A percentile compares a stretch with the other conserved stretches of the same genome.
Evolutionary conservation across 2,113 vertebrate genomes (phyloP).

Genomic region (Passer montanus): DNA sequence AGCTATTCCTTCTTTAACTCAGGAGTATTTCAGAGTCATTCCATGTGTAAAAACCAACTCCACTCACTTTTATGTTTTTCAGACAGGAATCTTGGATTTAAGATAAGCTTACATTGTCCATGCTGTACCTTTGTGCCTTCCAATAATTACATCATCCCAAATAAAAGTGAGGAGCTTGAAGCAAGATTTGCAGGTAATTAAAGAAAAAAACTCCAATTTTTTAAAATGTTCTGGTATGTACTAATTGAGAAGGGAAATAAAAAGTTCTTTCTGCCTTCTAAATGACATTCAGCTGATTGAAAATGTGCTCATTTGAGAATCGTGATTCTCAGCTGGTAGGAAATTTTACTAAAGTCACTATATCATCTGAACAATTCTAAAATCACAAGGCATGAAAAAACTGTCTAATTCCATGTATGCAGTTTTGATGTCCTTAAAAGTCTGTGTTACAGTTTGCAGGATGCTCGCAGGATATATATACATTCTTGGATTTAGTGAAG

Average conservation of each 20-base stretch:
- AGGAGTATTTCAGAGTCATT: not conserved
- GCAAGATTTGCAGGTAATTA: conserved; percentile 92
- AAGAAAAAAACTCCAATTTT: not conserved
- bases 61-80: conserved; percentile 69
- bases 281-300: not conserved
- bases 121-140: conserved; percentile 96
- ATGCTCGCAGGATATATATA: rapidly evolving
- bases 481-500: not conserved
- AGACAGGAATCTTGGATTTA: conserved; percentile 96
- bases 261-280: not conserved
- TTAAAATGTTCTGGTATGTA: not conserved
- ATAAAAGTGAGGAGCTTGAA: conserved; percentile 97
- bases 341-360: not conserved
- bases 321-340: not conserved
- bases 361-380: not conserved
- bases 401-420: not conserved
- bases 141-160: conserved; percentile 96
- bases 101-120: conserved; percentile 95
- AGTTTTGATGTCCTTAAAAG: not conserved
- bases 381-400: not conserved
- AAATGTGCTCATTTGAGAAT: not conserved
- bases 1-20: not conserved
- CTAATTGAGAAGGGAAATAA: not conserved
- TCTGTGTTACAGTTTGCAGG: not conserved
- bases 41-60: conserved; percentile 8